phyloP scores from a whole-genome alignment of 2,888 invertebrate species.

The Sylvicola fuscatus region DNA sequence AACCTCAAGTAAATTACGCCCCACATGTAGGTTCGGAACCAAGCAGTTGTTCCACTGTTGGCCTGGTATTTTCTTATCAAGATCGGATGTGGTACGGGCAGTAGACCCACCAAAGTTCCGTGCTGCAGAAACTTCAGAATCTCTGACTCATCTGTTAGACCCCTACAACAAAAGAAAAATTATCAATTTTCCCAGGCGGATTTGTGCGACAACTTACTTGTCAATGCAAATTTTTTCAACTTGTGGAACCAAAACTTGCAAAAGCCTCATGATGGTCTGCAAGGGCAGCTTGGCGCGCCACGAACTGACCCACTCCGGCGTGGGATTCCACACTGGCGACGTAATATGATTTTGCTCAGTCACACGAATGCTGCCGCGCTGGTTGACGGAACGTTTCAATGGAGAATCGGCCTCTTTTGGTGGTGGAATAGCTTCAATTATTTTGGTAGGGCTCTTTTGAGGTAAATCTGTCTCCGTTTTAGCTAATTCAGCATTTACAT shows the following conservation, averaged over 20 bases:
- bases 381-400: constrained; percentile 1
- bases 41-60: constrained; percentile 94
- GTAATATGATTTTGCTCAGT: constrained; percentile 14
- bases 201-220: constrained; percentile 58
- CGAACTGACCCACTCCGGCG: constrained; percentile 83
- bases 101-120: constrained; percentile 88
- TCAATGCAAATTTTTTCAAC: constrained; percentile 99
- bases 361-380: constrained; percentile 44
- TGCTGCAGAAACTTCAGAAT: constrained; percentile 97
- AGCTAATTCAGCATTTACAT: background rate
- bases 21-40: constrained; percentile 99
- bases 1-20: constrained; percentile 94
- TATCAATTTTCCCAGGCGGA: constrained; percentile 1
- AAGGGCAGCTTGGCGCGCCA: constrained; percentile 96
- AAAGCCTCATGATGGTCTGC: constrained; percentile 95
- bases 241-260: constrained; percentile 97
- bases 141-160: constrained; percentile 96
- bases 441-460: no score
- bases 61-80: constrained; percentile 98
- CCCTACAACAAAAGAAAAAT: constrained; percentile 35
- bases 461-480: background rate
- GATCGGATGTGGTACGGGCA: constrained; percentile 98
- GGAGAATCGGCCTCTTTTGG: no score
- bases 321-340: constrained; percentile 57
- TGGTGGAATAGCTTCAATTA: no score